Percentiles rank a stretch among this genome's conserved stretches.
These are phyloP conservation scores for Andrena camellia DNA, from an alignment of 2,888 invertebrate genomes.

Conservation along the genomic window DNA sequence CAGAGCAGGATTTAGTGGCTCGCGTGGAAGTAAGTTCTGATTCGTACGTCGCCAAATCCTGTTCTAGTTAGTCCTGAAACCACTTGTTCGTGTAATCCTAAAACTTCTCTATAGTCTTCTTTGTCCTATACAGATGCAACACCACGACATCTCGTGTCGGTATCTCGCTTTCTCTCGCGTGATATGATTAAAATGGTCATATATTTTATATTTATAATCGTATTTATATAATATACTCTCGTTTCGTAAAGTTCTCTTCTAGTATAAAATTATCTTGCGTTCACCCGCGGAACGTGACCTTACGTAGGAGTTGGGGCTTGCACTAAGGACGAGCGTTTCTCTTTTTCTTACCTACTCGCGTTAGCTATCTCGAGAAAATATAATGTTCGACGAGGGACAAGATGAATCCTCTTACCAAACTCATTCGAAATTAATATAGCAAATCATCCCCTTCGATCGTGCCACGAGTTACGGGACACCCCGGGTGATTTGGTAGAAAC, in stretches of 20 bases:
- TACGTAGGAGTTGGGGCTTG: conserved; percentile 58
- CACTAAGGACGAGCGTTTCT: conserved; percentile 46
- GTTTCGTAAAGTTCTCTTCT: conserved; percentile 58
- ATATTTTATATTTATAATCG: conserved; percentile 62
- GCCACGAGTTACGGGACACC: no score
- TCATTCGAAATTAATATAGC: no score
- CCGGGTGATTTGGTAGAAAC: no score
- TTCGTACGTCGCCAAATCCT: not conserved
- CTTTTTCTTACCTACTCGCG: conserved; percentile 18
- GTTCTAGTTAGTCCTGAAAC: conserved; percentile 14
- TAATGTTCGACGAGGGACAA: conserved; percentile 38
- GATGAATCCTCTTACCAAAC: not conserved
- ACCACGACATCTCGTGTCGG: conserved; percentile 29
- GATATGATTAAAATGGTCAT: conserved; percentile 79
- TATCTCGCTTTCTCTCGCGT: conserved; percentile 58
- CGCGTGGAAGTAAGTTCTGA: not conserved
- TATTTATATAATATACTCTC: conserved; percentile 57
- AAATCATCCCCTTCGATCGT: no score
- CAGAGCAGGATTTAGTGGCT: not conserved
- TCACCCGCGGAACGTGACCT: conserved; percentile 56
- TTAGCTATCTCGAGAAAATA: conserved; percentile 32
- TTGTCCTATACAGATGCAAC: conserved; percentile 43
- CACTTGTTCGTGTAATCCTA: conserved; percentile 32
- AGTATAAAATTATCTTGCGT: conserved; percentile 76
- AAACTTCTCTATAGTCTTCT: conserved; percentile 46